Percentiles rank a stretch among this genome's conserved stretches.
These are phyloP conservation scores for Campodea augens DNA, from an alignment of 1,140 invertebrate genomes.

Conservation along the genomic window DNA sequence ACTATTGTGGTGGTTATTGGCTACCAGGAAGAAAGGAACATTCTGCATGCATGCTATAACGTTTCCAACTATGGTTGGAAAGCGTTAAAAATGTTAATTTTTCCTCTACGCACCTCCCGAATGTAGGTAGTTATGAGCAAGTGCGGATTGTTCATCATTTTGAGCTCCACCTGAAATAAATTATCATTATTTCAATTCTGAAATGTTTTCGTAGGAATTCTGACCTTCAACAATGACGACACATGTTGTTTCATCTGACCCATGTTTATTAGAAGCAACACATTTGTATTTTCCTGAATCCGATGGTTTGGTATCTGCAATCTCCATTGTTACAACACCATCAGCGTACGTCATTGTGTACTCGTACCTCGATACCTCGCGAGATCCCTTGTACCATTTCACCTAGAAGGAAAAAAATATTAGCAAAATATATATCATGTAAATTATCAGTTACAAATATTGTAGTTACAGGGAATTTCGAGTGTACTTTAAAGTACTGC, in stretches of 20 bases:
- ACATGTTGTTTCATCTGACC: constrained; percentile 83
- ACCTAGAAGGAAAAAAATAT: constrained; percentile 25
- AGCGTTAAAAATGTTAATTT: too few relatives aligned
- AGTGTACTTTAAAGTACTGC: too few relatives aligned
- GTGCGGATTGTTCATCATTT: constrained; percentile 53
- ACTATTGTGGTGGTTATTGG: too few relatives aligned
- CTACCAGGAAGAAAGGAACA: too few relatives aligned
- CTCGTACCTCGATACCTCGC: constrained; percentile 74
- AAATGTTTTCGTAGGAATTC: constrained; percentile 9
- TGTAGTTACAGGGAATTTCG: too few relatives aligned
- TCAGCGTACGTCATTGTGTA: constrained; percentile 74
- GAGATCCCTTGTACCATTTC: constrained; percentile 79
- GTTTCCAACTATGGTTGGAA: too few relatives aligned
- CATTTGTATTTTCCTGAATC: constrained; percentile 95
- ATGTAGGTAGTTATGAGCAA: constrained; percentile 67
- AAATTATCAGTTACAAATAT: too few relatives aligned
- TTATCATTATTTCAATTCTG: neutral
- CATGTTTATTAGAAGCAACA: constrained; percentile 75
- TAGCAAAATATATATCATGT: neutral
- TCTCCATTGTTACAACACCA: constrained; percentile 92
- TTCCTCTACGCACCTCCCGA: constrained; percentile 52
- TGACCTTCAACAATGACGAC: constrained; percentile 93
- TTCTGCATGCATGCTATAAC: too few relatives aligned
- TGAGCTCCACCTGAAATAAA: constrained; percentile 40
- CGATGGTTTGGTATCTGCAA: constrained; percentile 75